Conservation (phyloP, 1,140 invertebrate species). For the Drosophila parabipectinata region DNA sequence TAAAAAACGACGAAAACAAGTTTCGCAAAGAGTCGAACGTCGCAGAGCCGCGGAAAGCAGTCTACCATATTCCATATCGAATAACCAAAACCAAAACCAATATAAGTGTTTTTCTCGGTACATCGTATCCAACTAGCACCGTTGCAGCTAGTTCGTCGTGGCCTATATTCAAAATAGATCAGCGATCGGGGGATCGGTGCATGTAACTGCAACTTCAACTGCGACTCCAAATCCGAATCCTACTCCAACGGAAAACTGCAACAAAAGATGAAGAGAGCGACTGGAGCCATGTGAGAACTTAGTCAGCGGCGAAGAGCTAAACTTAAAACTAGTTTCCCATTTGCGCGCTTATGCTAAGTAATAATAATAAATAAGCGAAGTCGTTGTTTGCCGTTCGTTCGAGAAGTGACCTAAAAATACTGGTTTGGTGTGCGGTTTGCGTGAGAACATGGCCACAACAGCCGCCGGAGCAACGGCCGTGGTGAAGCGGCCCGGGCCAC, state of each 20-base stretch:
- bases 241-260: not conserved
- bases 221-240: not conserved
- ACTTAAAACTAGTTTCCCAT: constrained; percentile 69
- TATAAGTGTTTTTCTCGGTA: constrained; percentile 41
- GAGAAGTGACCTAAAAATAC: constrained; percentile 83
- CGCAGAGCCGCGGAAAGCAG: constrained; percentile 18
- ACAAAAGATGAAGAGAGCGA: constrained; percentile 28
- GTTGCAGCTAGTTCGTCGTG: constrained; percentile 63
- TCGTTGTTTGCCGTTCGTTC: constrained; percentile 43
- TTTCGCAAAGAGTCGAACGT: constrained; percentile 51
- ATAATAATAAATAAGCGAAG: constrained; percentile 78
- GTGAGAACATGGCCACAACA: constrained; percentile 69
- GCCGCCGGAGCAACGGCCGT: constrained; percentile 57
- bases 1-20: constrained; percentile 21
- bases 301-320: constrained; percentile 43
- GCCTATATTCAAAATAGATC: constrained; percentile 82
- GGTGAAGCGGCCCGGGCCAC: constrained; percentile 78
- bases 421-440: constrained; percentile 67
- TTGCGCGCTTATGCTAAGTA: constrained; percentile 77
- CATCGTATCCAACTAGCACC: constrained; percentile 44
- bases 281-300: constrained; percentile 54
- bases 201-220: constrained; percentile 36
- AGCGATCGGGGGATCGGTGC: constrained; percentile 46
- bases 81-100: constrained; percentile 48
- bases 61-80: constrained; percentile 50